phyloP scores from a whole-genome alignment of 2,113 vertebrate genomes.

The mouse (Mus musculus) region GRCm39 chr6:141144501-141145000 shows the following conservation, averaged over 20 bases:
- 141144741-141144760: not conserved
- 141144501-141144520: not conserved
- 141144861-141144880: not conserved
- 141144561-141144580: not conserved
- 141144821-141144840: not conserved
- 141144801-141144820: not conserved
- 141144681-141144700: not conserved
- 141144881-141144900: not conserved
- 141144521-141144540: not conserved
- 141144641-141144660: not conserved
- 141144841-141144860: not conserved
- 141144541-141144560: not conserved
- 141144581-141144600: not conserved
- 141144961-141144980: not conserved
- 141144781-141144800: not conserved
- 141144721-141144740: not conserved
- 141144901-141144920: not conserved
- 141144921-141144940: not conserved
- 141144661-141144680: not conserved
- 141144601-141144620: not conserved
- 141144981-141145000: not conserved
- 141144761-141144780: not conserved
- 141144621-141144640: too few species aligned
- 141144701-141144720: not conserved
- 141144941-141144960: not conserved